Conservation (phyloP, 2,113 vertebrate genomes). For the Atlantisia rogersi region DNA sequence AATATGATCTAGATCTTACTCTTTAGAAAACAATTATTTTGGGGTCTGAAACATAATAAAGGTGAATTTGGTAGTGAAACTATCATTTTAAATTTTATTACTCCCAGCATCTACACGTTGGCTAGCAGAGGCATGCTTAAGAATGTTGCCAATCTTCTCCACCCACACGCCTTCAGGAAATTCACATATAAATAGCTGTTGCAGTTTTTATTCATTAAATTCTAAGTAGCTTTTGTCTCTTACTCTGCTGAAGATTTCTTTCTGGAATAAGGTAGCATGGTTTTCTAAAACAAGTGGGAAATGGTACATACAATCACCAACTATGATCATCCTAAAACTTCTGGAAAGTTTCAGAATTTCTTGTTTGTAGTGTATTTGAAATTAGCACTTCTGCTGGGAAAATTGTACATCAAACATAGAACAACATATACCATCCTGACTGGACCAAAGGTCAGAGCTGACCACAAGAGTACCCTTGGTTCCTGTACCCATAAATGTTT, state of each 20-base stretch:
- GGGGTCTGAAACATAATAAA: background rate
- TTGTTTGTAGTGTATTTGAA: background rate
- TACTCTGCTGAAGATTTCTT: background rate
- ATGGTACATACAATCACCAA: background rate
- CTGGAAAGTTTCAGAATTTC: background rate
- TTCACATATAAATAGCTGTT: background rate
- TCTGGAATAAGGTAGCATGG: background rate
- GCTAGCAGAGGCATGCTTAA: constrained; percentile 46
- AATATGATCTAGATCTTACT: background rate
- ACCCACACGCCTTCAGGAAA: background rate
- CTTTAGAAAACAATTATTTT: background rate
- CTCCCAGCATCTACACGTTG: background rate
- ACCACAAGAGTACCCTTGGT: background rate
- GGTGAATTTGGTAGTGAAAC: background rate
- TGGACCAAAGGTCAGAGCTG: background rate
- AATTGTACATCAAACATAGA: background rate
- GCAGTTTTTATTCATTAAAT: background rate
- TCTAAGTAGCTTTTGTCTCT: background rate
- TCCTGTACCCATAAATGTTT: background rate
- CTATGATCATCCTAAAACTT: background rate
- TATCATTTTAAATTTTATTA: background rate
- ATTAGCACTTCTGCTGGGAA: background rate
- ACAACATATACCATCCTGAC: background rate
- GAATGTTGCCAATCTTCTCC: constrained; percentile 29
- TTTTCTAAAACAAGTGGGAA: background rate